These are phyloP conservation scores for Zoanthus solanderi DNA, from an alignment of 92 coral and sea anemone species.

Conservation along the genomic window DNA sequence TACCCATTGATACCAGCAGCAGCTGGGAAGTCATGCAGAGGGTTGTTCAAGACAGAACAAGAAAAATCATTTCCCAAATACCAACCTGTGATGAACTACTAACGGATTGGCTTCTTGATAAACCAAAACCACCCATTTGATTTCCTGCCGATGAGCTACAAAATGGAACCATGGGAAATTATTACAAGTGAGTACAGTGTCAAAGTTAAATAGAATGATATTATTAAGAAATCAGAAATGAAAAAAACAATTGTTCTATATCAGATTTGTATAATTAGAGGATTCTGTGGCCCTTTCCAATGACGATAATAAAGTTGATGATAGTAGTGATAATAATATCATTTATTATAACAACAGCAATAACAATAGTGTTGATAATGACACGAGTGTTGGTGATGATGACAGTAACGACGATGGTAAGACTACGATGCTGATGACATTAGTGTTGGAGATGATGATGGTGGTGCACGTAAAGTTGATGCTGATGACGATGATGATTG, in stretches of 20 bases:
- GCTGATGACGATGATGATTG: background rate
- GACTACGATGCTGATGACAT: background rate
- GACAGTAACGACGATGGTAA: background rate
- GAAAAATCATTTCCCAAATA: background rate
- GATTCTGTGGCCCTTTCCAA: too few species aligned
- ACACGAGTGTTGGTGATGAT: background rate
- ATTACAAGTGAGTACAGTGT: background rate
- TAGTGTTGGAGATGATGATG: background rate
- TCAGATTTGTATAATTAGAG: too few species aligned
- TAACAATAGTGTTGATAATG: background rate
- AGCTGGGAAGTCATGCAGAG: too few species aligned
- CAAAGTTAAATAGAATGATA: background rate
- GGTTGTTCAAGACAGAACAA: too few species aligned
- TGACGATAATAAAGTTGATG: background rate
- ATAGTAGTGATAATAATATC: background rate
- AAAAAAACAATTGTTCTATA: too few species aligned
- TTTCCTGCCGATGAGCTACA: conserved; percentile 63
- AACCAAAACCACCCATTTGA: conserved; percentile 74
- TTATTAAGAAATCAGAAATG: too few species aligned
- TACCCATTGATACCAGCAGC: too few species aligned
- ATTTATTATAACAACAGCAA: too few species aligned
- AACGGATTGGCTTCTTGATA: conserved; percentile 88
- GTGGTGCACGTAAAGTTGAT: background rate
- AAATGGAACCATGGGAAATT: conserved; percentile 4
- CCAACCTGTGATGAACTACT: conserved; percentile 82